Percentiles rank a stretch among this genome's conserved stretches.
phyloP scores from a whole-genome alignment of 2,797 vertebrate species.

The Lacerta agilis region DNA sequence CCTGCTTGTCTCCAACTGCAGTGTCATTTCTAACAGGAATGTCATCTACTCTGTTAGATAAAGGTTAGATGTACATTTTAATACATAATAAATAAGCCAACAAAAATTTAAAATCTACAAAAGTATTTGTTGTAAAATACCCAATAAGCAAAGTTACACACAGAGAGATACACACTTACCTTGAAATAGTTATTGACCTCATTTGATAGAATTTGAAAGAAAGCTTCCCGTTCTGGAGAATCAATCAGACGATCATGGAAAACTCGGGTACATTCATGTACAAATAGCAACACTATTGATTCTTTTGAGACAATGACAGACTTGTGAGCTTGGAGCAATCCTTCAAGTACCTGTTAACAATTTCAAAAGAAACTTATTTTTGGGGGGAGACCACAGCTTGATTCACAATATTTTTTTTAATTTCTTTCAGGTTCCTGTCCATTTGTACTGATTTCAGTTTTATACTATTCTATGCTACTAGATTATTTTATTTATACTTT shows the following conservation, averaged over 20 bases:
- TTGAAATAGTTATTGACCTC: constrained; percentile 72
- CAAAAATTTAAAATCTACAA: background rate
- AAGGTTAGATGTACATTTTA: too few relatives aligned
- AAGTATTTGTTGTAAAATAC: background rate
- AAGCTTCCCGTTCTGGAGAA: constrained; percentile 58
- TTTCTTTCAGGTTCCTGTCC: background rate
- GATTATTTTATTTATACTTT: background rate
- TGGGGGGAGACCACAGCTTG: background rate
- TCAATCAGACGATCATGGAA: constrained; percentile 75
- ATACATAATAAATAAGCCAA: background rate
- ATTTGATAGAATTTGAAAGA: constrained; percentile 68
- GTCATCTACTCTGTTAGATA: too few relatives aligned
- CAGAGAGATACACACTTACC: constrained; percentile 41
- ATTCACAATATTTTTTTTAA: background rate
- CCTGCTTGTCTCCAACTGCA: too few relatives aligned
- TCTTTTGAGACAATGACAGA: constrained; percentile 65
- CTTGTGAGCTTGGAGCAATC: constrained; percentile 72
- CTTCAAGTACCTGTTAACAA: constrained; percentile 70
- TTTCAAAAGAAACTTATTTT: background rate
- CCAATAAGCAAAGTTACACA: background rate
- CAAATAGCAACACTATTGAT: constrained; percentile 57
- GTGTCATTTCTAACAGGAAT: too few relatives aligned
- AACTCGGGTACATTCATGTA: constrained; percentile 72
- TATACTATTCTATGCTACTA: background rate
- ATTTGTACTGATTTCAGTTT: background rate